These are phyloP conservation scores for Harpegnathos saltator DNA, from an alignment of 1,140 invertebrate genomes.

Conservation along the genomic window DNA sequence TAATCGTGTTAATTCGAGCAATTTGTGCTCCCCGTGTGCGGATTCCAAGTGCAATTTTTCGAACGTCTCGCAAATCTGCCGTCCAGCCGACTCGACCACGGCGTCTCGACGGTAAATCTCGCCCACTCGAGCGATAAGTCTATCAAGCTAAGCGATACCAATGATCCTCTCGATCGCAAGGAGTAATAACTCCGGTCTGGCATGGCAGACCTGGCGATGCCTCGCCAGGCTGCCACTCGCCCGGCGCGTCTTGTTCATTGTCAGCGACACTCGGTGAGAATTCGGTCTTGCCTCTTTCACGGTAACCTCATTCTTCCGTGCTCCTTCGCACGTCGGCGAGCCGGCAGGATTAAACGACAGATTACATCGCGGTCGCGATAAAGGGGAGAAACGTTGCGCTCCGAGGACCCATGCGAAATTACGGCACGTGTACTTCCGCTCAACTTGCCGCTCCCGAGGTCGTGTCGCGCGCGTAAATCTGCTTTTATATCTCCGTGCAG, in stretches of 20 bases:
- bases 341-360: conserved; percentile 31
- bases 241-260: conserved; percentile 11
- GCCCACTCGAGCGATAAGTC: conserved; percentile 27
- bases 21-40: too few species aligned
- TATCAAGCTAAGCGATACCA: conserved; percentile 20
- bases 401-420: background rate
- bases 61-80: background rate
- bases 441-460: conserved; percentile 14
- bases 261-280: conserved; percentile 33
- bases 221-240: conserved; percentile 2
- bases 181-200: conserved; percentile 47
- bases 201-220: conserved; percentile 12
- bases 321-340: background rate
- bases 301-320: background rate
- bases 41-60: too few species aligned
- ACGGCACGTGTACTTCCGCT: background rate
- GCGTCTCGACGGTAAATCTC: conserved; percentile 19
- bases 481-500: conserved; percentile 6
- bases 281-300: background rate
- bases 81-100: background rate
- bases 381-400: conserved; percentile 4
- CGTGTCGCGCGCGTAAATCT: conserved; percentile 21
- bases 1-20: too few species aligned
- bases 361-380: conserved; percentile 39
- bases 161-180: conserved; percentile 41